A percentile compares a stretch with the other conserved stretches of the same genome.
Evolutionary conservation across 2,888 invertebrate genomes (phyloP).

Genomic region (Polydesmus complanatus): DNA sequence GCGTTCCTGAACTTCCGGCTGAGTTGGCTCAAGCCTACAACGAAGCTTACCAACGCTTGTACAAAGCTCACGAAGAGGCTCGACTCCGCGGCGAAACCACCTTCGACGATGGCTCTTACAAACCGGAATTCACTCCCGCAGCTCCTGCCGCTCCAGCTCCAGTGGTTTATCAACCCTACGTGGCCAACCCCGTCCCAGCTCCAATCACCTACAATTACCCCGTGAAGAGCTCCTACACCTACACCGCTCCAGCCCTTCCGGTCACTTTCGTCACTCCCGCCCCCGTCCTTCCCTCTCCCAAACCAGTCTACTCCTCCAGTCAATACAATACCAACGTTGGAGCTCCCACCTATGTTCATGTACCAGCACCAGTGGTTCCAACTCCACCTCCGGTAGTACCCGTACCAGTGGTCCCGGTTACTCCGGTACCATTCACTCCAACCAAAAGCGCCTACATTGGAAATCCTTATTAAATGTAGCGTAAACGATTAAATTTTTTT

Average conservation of each 20-base stretch:
- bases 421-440: too few species aligned
- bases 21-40: conserved; percentile 59
- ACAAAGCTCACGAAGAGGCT: conserved; percentile 8
- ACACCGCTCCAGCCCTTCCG: background rate
- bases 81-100: conserved; percentile 4
- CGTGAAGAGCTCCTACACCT: background rate
- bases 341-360: background rate
- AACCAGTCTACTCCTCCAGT: background rate
- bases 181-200: too few species aligned
- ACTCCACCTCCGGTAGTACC: too few species aligned
- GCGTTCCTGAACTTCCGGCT: conserved; percentile 2
- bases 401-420: too few species aligned
- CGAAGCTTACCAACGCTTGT: conserved; percentile 31
- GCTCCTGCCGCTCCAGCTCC: background rate
- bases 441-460: too few species aligned
- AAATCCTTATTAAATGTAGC: too few species aligned
- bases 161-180: background rate
- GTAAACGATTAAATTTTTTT: too few species aligned
- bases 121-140: background rate
- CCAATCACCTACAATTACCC: conserved; percentile 3
- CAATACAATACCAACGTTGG: conserved; percentile 7
- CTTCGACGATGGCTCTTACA: conserved; percentile 9
- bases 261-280: background rate
- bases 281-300: background rate
- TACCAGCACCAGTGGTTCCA: background rate